These are phyloP conservation scores for Lepeophtheirus salmonis DNA, from an alignment of 1,140 invertebrate species.

Conservation along the genomic window DNA sequence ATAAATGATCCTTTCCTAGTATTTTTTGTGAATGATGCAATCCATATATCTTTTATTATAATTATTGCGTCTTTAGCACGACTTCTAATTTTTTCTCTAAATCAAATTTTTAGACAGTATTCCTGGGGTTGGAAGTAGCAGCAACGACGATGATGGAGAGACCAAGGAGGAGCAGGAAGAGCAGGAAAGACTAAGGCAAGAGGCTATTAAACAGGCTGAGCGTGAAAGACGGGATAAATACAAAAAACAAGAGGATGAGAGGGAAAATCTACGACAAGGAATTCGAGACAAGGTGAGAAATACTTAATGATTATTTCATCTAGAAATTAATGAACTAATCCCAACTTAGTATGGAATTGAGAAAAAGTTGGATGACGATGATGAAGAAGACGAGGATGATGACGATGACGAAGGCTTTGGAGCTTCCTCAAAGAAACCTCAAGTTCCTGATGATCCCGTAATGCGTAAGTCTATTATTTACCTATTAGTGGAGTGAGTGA, in stretches of 20 bases:
- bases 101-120: background rate
- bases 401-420: constrained; percentile 1
- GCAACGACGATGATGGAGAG: constrained; percentile 11
- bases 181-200: constrained; percentile 12
- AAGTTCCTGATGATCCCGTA: constrained; percentile 6
- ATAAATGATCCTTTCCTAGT: too few species aligned
- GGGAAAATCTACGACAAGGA: constrained; percentile 5
- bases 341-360: background rate
- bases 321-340: too few species aligned
- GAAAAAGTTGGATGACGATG: background rate
- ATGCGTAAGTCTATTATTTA: constrained; percentile 11
- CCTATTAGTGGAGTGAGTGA: too few species aligned
- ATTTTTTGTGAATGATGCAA: too few species aligned
- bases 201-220: constrained; percentile 15
- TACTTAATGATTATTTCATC: background rate
- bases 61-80: too few species aligned
- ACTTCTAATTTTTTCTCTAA: background rate
- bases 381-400: constrained; percentile 7
- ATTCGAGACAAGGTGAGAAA: constrained; percentile 13
- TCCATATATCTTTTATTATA: too few species aligned
- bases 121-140: constrained; percentile 11
- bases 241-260: constrained; percentile 16
- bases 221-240: constrained; percentile 1
- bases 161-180: constrained; percentile 11
- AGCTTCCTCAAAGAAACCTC: background rate